Base-by-base conservation (phyloP, 2,113 vertebrate species). In the Pavo muticus region DNA sequence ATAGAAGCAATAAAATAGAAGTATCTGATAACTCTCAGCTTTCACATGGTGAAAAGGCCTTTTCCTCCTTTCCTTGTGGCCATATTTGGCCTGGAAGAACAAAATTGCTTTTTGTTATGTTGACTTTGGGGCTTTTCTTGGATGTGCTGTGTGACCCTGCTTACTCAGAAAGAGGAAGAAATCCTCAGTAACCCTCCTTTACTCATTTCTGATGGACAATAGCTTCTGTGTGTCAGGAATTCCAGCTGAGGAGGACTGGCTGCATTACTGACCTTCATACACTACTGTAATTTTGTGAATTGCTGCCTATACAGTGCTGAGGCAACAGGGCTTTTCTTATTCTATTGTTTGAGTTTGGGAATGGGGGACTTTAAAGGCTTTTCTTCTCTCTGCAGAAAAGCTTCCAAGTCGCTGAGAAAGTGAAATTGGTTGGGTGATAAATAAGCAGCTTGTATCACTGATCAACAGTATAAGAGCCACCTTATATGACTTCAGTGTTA, bases 191-290 rank as follows among this genome's bases (percentile, higher is more conserved):
- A 84, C 11, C 75, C 80, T 42, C 61, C 9, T 86, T 17, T 25
- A 5, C 40, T 72, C 44, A 2, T 88, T 96, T 65, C 84, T 54
- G 77, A 23, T 47, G 45, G 90, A 97, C 94, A 97, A 93, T 93
- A 71, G 50, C 30, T 82, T 54, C 92, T 94, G 92, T 97, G 90
- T 96, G 88, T 91, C 54, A 80, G 59, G 88, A 95, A 95, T 96
- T 96, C 93, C 90, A 95, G 90, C 92, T 91, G 89, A 96, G 94
- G 94, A 87, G 94, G 94, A 65, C 88, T 80, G 90, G 61, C 93
- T 95, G 80, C 37, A 2, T 96, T 88, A 4, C 45, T 94, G 95
- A 96, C 96, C 96, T 96, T 96, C 95, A 88, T 35, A 81, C 39
- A 42, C 84, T 89, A 71, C n/a, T 84, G 87, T 21, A 54, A 84